Evolutionary conservation across 2,888 invertebrate species (phyloP).

Genomic region (Taphrorychus bicolor): DNA sequence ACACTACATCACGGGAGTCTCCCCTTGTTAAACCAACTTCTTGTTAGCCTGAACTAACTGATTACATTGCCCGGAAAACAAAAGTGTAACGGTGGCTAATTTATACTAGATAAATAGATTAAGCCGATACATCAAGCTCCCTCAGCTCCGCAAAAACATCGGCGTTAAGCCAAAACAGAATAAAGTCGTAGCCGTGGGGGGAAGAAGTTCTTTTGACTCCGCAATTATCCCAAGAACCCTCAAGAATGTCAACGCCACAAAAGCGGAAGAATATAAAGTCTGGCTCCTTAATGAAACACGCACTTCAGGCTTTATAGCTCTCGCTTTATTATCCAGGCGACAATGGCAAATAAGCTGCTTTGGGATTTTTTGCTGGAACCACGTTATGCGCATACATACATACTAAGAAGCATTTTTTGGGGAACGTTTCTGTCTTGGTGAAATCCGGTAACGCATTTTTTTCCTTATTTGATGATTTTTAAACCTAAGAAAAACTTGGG

Average conservation of each 20-base stretch:
- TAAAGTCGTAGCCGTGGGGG: conserved; percentile 10
- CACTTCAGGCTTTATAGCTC: conserved; percentile 37
- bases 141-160: conserved; percentile 4
- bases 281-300: conserved; percentile 40
- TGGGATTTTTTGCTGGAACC: conserved; percentile 18
- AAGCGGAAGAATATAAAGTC: conserved; percentile 39
- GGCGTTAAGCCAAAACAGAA: conserved; percentile 12
- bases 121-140: conserved; percentile 7
- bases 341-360: conserved; percentile 34
- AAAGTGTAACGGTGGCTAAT: neutral
- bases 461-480: too few species aligned
- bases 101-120: neutral
- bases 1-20: neutral
- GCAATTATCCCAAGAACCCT: conserved; percentile 40
- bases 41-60: too few species aligned
- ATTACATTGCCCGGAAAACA: neutral
- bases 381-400: conserved; percentile 3
- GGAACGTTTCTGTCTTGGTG: neutral
- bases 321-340: conserved; percentile 39
- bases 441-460: too few species aligned
- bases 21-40: neutral
- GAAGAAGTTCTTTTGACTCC: conserved; percentile 29
- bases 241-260: conserved; percentile 38
- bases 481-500: too few species aligned
- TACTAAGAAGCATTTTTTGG: neutral